These are phyloP conservation scores for Tenualosa ilisha DNA, from an alignment of 2,797 vertebrate genomes.

Conservation along the genomic window DNA sequence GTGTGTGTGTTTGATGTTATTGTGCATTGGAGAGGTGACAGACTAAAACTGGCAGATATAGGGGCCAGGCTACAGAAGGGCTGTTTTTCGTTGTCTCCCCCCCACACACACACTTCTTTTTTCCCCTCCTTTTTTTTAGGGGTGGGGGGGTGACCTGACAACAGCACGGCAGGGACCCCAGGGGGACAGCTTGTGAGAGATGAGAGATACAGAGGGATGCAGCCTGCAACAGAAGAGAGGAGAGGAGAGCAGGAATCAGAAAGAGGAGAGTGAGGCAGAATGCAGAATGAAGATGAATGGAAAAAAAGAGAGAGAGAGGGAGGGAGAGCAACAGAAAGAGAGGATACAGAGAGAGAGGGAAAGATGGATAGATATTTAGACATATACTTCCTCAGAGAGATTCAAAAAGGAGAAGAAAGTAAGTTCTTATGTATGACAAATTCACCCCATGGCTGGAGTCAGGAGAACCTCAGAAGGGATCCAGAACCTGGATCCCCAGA, in stretches of 20 bases:
- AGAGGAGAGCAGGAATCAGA: slow-evolving; percentile 66
- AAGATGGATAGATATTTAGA: background rate
- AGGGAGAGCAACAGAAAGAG: slow-evolving; percentile 58
- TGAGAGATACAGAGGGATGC: slow-evolving; percentile 54
- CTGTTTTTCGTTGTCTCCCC: slow-evolving; percentile 41
- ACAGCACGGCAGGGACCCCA: slow-evolving; percentile 76
- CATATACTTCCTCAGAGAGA: slow-evolving; percentile 49
- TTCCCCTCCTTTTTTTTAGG: background rate
- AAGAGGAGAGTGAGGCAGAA: slow-evolving; percentile 53
- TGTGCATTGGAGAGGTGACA: slow-evolving; percentile 53
- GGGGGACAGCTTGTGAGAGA: slow-evolving; percentile 61
- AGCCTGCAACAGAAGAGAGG: slow-evolving; percentile 47
- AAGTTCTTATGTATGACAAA: slow-evolving; percentile 58
- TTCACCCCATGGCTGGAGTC: slow-evolving; percentile 54
- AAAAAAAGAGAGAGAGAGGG: slow-evolving; percentile 44
- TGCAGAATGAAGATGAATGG: slow-evolving; percentile 45
- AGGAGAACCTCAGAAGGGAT: slow-evolving; percentile 45
- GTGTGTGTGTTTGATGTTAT: slow-evolving; percentile 41
- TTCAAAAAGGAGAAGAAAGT: slow-evolving; percentile 47
- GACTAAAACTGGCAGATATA: slow-evolving; percentile 60
- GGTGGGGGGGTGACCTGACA: slow-evolving; percentile 73
- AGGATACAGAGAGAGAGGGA: slow-evolving; percentile 39
- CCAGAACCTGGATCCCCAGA: slow-evolving; percentile 43
- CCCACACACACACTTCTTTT: background rate
- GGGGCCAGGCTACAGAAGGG: slow-evolving; percentile 48